Evolutionary conservation across 2,113 vertebrate species (phyloP).

Genomic region (Psittacus erithacus): DNA sequence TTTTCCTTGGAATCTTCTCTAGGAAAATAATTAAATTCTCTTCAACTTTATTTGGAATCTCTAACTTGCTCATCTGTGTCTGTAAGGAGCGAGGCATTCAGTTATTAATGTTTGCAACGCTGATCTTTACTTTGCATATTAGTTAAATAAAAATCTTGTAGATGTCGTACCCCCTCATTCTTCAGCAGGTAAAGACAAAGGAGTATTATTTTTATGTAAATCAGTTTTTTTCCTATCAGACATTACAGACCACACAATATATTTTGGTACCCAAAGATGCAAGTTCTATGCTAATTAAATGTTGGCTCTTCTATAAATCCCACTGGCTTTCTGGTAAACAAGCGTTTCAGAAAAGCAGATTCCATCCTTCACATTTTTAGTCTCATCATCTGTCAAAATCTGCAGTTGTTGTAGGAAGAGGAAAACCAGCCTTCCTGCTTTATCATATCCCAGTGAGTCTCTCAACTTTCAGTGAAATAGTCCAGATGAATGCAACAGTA

Average conservation of each 20-base stretch:
- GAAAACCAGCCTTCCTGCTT: constrained; percentile 8
- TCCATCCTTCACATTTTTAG: not conserved
- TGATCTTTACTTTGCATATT: not conserved
- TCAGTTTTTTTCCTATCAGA: not conserved
- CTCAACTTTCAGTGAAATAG: not conserved
- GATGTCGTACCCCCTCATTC: not conserved
- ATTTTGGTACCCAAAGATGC: not conserved
- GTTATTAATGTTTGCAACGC: not conserved
- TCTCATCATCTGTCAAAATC: not conserved
- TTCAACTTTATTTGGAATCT: not conserved
- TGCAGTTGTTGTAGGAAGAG: not conserved
- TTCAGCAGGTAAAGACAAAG: not conserved
- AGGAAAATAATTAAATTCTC: not conserved
- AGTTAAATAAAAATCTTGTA: not conserved
- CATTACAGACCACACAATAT: not conserved
- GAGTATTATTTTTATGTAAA: not conserved
- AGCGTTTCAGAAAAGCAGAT: not conserved
- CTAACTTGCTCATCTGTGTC: not conserved
- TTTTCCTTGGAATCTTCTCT: not conserved
- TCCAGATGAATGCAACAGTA: not conserved
- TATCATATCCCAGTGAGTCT: not conserved
- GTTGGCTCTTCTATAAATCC: not conserved
- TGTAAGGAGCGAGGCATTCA: not conserved
- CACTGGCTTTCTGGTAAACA: not conserved
- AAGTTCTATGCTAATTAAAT: not conserved